Base-by-base conservation (phyloP, 2,888 invertebrate genomes). In the Iphiclides podalirius region DNA sequence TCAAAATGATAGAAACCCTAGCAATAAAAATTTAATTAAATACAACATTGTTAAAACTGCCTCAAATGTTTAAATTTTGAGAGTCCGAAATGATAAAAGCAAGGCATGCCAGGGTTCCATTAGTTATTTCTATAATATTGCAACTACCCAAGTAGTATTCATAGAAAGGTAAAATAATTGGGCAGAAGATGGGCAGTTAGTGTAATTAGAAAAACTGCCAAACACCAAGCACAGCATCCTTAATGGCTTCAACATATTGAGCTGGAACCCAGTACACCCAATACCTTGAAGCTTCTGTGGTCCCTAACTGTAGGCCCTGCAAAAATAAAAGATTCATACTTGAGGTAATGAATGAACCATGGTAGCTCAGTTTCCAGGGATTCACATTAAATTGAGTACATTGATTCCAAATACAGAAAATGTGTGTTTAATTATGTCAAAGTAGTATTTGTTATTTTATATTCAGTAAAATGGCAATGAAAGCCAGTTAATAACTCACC, bases 231-330 rank as follows among this genome's bases (percentile, higher is more conserved):
- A 97, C 93, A 52, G 96, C 94, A 71, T 96, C 96, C 85, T 96
- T 97, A 70, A 97, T 96, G 61, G 96, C 95, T 70, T 95, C 94
- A 45, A 96, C 92, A 75, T 95, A 97, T 72, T 95, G 95, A 40
- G 96, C 95, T 7, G 97, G 97, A 37, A 97, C 96, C 97, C 97
- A 97, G 83, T 97, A 97, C 53, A 97, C 92, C 96, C 96, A 97
- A 80, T 96, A 96, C 59, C 96, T 89, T 20, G 96, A 96, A 2
- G 96, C 96, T 81, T 97, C 97, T 41, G 97, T 97, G 6, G 97
- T 94, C 11, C 97, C 97, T 60, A 97, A 84, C 82, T 97, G 97
- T 53, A 97, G 90, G 48, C 94, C 96, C 95, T 96, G 81, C 2
- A 33, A 2, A 68, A 70, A n/a, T 57, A 53, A n/a, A n/a, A n/a